These are phyloP conservation scores for Eucidaris tribuloides DNA, from an alignment of 35 echinoderm and acorn worm genomes.

Conservation along the genomic window DNA sequence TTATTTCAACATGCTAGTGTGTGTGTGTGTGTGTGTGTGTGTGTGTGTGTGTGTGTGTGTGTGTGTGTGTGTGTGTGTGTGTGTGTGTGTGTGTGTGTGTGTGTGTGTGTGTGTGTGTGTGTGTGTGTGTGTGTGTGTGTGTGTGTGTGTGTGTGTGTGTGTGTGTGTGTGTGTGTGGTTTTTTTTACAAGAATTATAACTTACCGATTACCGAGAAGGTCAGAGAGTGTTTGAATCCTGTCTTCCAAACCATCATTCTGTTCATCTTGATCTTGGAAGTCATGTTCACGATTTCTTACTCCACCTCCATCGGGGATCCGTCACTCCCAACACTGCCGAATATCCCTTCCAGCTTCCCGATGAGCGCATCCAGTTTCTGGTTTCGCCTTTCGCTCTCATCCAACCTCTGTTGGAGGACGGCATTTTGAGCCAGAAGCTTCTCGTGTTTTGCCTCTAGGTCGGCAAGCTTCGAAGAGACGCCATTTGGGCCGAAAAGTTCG, in stretches of 20 bases:
- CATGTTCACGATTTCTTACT: too few species aligned
- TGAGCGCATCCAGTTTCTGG: neutral
- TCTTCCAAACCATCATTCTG: neutral
- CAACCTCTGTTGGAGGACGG: neutral
- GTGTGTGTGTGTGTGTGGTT: neutral
- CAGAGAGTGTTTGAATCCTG: neutral
- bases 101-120: too few species aligned
- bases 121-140: neutral
- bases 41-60: too few species aligned
- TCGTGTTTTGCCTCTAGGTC: neutral
- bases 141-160: neutral
- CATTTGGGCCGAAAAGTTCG: too few species aligned
- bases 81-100: too few species aligned
- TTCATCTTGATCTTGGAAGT: neutral
- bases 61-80: too few species aligned
- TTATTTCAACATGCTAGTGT: too few species aligned
- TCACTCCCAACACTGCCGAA: neutral
- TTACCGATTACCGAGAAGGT: constrained; percentile 1
- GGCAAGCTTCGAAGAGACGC: neutral
- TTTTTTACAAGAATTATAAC: neutral
- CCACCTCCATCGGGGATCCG: neutral
- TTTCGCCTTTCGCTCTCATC: neutral
- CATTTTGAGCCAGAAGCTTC: neutral
- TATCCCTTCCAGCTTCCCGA: neutral
- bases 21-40: too few species aligned